Percentiles rank a stretch among this genome's conserved stretches.
Conservation (phyloP, 2,888 invertebrate genomes). For the Trichopria drosophilae region DNA sequence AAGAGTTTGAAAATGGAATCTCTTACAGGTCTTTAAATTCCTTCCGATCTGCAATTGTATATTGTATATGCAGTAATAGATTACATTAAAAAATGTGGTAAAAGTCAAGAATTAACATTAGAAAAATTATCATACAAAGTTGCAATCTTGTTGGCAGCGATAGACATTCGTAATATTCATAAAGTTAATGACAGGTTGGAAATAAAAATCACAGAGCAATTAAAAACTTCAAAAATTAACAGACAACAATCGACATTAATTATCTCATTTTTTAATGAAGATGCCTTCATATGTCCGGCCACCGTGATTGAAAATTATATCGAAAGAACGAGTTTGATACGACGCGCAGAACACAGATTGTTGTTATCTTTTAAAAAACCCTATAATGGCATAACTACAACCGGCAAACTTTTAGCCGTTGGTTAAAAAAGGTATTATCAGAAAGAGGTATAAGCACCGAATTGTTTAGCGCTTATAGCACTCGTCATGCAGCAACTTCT, state of each 20-base stretch:
- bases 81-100: no score
- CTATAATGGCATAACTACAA: not conserved
- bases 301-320: constrained; percentile 1
- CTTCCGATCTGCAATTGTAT: constrained; percentile 22
- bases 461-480: not conserved
- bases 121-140: no score
- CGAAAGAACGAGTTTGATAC: not conserved
- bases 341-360: not conserved
- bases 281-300: constrained; percentile 15
- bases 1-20: constrained; percentile 4
- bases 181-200: no score
- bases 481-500: not conserved
- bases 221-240: constrained; percentile 26
- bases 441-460: not conserved
- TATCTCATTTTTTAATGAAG: constrained; percentile 16
- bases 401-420: constrained; percentile 14
- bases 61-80: no score
- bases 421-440: not conserved
- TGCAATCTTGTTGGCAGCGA: no score
- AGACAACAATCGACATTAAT: constrained; percentile 12
- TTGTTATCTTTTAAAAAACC: constrained; percentile 7
- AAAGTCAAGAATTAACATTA: no score
- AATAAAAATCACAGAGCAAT: constrained; percentile 18
- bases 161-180: no score
- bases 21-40: constrained; percentile 23